These are phyloP conservation scores for Penaeus indicus DNA, from an alignment of 1,140 invertebrate genomes.

Conservation along the genomic window DNA sequence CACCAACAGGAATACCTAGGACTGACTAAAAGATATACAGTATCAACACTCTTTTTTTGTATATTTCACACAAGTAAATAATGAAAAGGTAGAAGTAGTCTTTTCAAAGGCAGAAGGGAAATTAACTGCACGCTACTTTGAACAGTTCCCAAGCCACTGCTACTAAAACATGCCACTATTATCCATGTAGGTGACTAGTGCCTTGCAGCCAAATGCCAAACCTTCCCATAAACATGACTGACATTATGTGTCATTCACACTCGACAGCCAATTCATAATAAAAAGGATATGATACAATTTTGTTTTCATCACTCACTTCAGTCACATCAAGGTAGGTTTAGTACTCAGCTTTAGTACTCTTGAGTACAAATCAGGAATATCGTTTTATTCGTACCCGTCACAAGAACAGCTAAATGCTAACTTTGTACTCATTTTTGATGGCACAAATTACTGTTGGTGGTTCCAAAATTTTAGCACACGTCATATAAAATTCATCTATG, in stretches of 20 bases:
- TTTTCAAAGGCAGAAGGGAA: not conserved
- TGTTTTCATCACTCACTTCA: no score
- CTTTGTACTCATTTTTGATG: conserved; percentile 64
- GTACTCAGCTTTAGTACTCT: conserved; percentile 52
- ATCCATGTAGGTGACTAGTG: conserved; percentile 62
- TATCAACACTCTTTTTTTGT: no score
- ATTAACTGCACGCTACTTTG: conserved; percentile 3
- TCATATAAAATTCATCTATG: conserved; percentile 64
- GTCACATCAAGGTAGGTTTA: no score
- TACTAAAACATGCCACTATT: conserved; percentile 42
- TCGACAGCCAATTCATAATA: no score
- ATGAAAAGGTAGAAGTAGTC: not conserved
- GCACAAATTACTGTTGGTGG: conserved; percentile 64
- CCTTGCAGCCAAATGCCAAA: conserved; percentile 50
- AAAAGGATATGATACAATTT: no score
- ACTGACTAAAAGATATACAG: no score
- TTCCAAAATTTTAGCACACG: conserved; percentile 62
- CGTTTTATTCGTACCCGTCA: conserved; percentile 62
- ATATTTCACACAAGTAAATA: no score
- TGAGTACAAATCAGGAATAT: conserved; percentile 64
- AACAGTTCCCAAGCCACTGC: conserved; percentile 14
- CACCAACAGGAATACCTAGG: no score
- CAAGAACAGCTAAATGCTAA: conserved; percentile 64
- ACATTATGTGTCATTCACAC: no score
- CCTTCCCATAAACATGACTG: conserved; percentile 33